A percentile compares a stretch with the other conserved stretches of the same genome.
Evolutionary conservation across 2,113 vertebrate genomes (phyloP).

Genomic region (Asarcornis scutulata): DNA sequence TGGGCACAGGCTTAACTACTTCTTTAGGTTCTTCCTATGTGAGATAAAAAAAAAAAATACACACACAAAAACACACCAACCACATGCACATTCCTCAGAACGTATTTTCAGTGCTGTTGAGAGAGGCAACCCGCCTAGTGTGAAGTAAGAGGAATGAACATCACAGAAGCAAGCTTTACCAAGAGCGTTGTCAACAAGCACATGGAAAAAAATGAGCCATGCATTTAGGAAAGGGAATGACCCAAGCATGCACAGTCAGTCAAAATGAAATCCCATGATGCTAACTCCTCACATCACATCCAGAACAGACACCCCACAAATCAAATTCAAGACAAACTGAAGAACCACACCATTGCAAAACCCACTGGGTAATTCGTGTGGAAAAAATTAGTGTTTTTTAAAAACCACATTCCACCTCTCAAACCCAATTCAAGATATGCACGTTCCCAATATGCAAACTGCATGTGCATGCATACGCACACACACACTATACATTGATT

Average conservation of each 20-base stretch:
- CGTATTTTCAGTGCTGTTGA: not conserved
- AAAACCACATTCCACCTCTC: slow-evolving; percentile 32
- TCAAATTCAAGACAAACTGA: not conserved
- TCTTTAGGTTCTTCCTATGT: slow-evolving; percentile 86
- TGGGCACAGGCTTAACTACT: slow-evolving; percentile 92
- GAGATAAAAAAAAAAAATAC: slow-evolving; percentile 79
- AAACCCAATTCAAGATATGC: not conserved
- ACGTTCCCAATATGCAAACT: rapidly evolving
- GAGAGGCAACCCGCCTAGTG: not conserved
- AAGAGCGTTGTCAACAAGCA: not conserved
- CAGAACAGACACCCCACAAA: slow-evolving; percentile 12
- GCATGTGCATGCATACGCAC: not conserved
- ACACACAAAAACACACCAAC: slow-evolving; percentile 82
- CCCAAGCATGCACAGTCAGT: slow-evolving; percentile 9
- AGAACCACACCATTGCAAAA: not conserved
- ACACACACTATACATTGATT: not conserved
- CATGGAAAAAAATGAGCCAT: not conserved
- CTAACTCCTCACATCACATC: not conserved
- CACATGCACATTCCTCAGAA: slow-evolving; percentile 75
- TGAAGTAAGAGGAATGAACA: not conserved
- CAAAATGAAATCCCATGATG: not conserved
- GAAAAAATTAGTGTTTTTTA: not conserved
- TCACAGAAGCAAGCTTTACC: slow-evolving; percentile 9
- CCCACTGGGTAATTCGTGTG: not conserved
- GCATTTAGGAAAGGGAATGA: slow-evolving; percentile 9